Base-by-base conservation (phyloP, 2,888 invertebrate species). In the Julus scanicus region DNA sequence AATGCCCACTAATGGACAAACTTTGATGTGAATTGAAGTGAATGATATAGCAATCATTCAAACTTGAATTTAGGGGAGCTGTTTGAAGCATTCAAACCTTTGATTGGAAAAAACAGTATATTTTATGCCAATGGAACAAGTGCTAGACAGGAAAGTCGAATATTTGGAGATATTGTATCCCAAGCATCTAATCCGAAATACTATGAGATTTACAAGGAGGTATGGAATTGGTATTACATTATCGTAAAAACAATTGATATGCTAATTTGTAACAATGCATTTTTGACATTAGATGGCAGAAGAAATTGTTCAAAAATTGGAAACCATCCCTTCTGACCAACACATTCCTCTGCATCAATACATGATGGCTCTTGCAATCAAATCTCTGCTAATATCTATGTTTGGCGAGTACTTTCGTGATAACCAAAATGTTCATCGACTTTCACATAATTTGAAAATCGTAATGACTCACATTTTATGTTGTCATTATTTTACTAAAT, bases 291-390 rank as follows among this genome's bases (percentile, higher is more conserved):
- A 92, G 92, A 88, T 91, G 53, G 90, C 91, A 39, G 89, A 90
- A 80, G 91, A 91, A 39, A 80, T 92, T 71, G 90, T 88, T 1
- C 90, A 90, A 84, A 92, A 92, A 88, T 91, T 91, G 92, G 87
- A 89, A 5, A 89, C 89, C 1, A 85, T 91, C 37, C 89, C 90
- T 5, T 90, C 90, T n/a, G 91, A 92, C 8, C 91, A 92, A 49
- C 92, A 92, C 88, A 90, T 92, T 48, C 91, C 92, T 0, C 88
- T 92, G 6, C 89, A 89, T 29, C 90, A 91, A 89, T 90, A 91
- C 89, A 91, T 92, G 91, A 90, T 90, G 48, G 90, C 91, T 0
- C 90, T 91, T 86, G 90, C 92, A 11, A 89, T 92, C 86, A 91
- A 91, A 87, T 88, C 90, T 29, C 90, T 91, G 8, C 89, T 91